A percentile compares a stretch with the other conserved stretches of the same genome.
Conservation (phyloP, 2,113 vertebrate species). For the Etia nguti region DNA sequence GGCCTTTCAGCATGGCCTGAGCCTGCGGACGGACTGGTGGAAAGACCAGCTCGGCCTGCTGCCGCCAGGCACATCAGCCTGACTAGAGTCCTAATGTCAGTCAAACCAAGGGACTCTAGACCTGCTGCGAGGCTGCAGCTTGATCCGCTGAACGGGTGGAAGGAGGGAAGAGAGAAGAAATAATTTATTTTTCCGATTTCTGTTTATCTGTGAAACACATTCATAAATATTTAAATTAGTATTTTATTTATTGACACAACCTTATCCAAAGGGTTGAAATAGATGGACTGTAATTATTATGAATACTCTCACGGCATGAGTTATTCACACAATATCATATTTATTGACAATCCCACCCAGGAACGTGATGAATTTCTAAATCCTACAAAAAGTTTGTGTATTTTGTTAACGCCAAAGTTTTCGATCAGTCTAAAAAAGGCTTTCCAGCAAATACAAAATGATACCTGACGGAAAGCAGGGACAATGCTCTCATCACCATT, state of each 20-base stretch:
- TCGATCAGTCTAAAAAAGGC: not conserved
- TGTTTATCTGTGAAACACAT: not conserved
- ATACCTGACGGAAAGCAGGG: conserved; percentile 81
- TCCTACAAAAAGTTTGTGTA: not conserved
- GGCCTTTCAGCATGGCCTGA: conserved; percentile 76
- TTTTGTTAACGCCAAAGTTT: not conserved
- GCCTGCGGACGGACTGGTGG: conserved; percentile 74
- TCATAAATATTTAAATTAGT: not conserved
- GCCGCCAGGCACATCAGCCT: conserved; percentile 96
- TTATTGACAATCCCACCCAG: not conserved
- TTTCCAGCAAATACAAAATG: not conserved
- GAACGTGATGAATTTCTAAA: not conserved
- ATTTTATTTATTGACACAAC: fast-evolving
- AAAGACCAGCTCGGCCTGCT: conserved; percentile 91
- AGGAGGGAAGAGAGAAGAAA: not conserved
- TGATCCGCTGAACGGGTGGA: conserved; percentile 79
- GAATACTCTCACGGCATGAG: not conserved
- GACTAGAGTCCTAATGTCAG: conserved; percentile 93
- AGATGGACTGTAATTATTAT: not conserved
- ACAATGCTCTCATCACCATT: conserved; percentile 97
- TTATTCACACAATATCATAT: not conserved
- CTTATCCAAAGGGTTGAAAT: not conserved
- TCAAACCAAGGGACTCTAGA: conserved; percentile 92
- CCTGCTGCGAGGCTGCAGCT: conserved; percentile 97
- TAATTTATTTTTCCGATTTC: not conserved